These are phyloP conservation scores for Mungos mungo DNA, from an alignment of 2,113 vertebrate species.

Conservation along the genomic window DNA sequence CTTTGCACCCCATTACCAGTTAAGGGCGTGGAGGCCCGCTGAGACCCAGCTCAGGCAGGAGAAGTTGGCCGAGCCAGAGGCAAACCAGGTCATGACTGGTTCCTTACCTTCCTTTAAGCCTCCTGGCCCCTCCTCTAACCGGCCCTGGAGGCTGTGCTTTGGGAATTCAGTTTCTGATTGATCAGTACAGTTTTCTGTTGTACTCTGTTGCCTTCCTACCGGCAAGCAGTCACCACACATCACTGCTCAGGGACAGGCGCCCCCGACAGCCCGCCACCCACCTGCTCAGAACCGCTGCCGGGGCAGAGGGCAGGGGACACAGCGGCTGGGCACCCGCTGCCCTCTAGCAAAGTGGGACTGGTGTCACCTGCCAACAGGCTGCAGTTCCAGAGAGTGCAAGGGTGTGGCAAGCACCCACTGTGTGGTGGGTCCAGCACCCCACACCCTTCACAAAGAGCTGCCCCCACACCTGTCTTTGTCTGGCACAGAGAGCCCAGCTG, in stretches of 20 bases:
- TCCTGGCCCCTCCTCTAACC: background rate
- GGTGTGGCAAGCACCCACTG: background rate
- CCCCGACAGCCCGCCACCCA: background rate
- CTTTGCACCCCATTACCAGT: background rate
- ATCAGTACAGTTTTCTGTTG: background rate
- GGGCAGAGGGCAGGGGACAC: background rate
- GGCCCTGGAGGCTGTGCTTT: background rate
- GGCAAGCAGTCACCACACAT: background rate
- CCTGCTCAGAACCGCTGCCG: background rate
- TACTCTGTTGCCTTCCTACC: background rate
- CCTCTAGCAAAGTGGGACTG: background rate
- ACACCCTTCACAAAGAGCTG: background rate
- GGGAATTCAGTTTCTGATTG: background rate
- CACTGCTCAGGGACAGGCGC: background rate
- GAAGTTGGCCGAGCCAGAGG: background rate
- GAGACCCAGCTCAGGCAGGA: background rate
- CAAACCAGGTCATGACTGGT: background rate
- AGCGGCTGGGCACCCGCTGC: rapidly evolving
- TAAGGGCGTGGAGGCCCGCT: background rate
- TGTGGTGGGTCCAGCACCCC: background rate
- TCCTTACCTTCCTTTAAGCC: background rate
- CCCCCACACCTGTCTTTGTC: background rate
- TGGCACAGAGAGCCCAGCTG: background rate
- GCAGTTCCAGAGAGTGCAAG: background rate
- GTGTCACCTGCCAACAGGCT: background rate